These are phyloP conservation scores for Erebia epiphron DNA, from an alignment of 2,888 invertebrate species.

Conservation along the genomic window DNA sequence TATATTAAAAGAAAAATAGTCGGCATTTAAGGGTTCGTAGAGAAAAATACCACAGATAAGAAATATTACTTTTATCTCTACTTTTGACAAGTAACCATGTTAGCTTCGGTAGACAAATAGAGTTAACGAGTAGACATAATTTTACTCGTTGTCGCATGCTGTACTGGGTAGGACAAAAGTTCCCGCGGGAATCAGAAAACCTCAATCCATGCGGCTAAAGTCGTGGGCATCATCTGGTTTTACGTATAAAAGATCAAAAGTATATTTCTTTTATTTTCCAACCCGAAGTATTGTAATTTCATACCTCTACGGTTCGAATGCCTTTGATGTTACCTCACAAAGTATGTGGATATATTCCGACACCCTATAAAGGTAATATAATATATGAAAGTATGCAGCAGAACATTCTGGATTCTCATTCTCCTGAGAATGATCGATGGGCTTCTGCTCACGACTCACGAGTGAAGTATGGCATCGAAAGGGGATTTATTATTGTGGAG, in stretches of 20 bases:
- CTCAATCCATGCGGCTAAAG: too few species aligned
- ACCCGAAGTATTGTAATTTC: neutral
- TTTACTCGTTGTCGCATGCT: too few species aligned
- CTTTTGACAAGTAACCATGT: too few species aligned
- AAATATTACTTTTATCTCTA: too few species aligned
- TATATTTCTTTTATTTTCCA: neutral
- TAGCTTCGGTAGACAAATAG: too few species aligned
- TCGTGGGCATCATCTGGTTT: too few species aligned
- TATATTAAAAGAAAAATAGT: too few species aligned
- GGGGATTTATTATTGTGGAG: conserved; percentile 1
- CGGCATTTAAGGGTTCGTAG: too few species aligned
- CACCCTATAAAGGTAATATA: neutral
- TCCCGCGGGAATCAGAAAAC: too few species aligned
- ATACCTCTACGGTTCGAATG: neutral
- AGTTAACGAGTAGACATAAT: too few species aligned
- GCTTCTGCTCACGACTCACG: neutral
- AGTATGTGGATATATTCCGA: neutral
- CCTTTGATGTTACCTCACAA: neutral
- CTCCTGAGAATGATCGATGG: conserved; percentile 14
- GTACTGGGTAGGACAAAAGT: too few species aligned
- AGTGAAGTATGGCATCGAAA: conserved; percentile 8
- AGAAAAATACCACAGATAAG: too few species aligned
- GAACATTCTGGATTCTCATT: conserved; percentile 10
- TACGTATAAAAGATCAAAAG: neutral
- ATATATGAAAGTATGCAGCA: conserved; percentile 2